Evolutionary conservation across 2,113 vertebrate species (phyloP).

Genomic region (Gopherus evgoodei): DNA sequence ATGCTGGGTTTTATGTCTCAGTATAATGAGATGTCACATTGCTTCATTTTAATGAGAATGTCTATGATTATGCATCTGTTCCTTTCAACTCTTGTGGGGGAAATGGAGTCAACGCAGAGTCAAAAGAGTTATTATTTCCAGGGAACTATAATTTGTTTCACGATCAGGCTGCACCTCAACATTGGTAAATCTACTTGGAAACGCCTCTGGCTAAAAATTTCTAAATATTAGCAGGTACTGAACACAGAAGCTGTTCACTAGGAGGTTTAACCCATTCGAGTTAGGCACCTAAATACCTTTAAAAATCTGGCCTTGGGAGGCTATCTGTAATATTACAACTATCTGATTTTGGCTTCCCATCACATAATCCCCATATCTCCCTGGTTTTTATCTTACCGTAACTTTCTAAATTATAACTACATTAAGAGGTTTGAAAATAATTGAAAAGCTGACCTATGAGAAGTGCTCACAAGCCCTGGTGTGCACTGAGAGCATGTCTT

Average conservation of each 20-base stretch:
- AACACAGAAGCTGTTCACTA: neutral
- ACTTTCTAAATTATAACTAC: neutral
- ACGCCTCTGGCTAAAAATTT: neutral
- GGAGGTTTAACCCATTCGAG: too few relatives aligned
- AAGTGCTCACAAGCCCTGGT: neutral
- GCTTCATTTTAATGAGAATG: slow-evolving; percentile 7
- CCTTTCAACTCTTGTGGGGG: slow-evolving; percentile 2
- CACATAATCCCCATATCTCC: neutral
- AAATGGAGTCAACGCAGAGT: neutral
- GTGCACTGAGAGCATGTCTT: neutral
- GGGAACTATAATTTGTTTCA: neutral
- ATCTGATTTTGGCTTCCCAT: neutral
- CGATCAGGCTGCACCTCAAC: neutral
- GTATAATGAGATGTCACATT: neutral
- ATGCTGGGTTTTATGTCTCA: neutral
- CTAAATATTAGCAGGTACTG: too few relatives aligned
- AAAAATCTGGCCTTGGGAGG: neutral
- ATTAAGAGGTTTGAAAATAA: neutral
- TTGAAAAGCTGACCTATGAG: neutral
- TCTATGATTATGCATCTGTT: slow-evolving; percentile 19
- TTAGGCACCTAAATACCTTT: too few relatives aligned
- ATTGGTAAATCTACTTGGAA: neutral
- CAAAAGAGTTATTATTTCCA: neutral
- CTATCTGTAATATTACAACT: neutral
- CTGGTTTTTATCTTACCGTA: neutral